Evolutionary conservation across 2,113 vertebrate species (phyloP), one percentile per base, ranked within the genome.

Genomic region (Boleophthalmus pectinirostris): DNA sequence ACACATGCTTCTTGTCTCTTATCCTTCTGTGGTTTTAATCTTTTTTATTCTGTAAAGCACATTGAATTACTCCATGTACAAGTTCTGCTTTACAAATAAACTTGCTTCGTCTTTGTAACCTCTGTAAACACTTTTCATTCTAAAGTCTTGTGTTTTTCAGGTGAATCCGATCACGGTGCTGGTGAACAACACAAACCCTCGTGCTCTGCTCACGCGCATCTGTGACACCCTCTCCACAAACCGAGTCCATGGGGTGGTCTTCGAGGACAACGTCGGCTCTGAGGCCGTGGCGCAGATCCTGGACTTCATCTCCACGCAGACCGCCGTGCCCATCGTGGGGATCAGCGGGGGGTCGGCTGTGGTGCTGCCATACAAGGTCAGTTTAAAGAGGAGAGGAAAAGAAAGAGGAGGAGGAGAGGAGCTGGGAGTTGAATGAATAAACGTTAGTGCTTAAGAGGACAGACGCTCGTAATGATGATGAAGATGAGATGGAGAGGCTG

Each of bases 211-310:
- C 82, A 97, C 94, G 10, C 95, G 96, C 67, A 94, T 98, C 90
- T 99, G 98, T 0, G 66, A 96, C 84, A 94, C 97, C 18, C 95
- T 99, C 0, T 92, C 94, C 8, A 88, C 93, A n/a, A 94, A 96
- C 78, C 95, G 91, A 7, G 93, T 98, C 77, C 98, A 99, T 9
- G 96, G 97, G 71, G 93, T 99, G n/a, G 88, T 99, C 80, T 99
- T 99, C 0, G 97, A 99, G 85, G 98, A 99, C 91, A 96, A 96
- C 53, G 92, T 98, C 0, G 97, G 94, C 73, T 97, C 97, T 0
- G 97, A 99, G 87, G 97, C 97, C 0, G 96, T 99, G 90, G 97
- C 98, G 3, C 97, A 99, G 89, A 98, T 99, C 82, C 87, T 99
- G 67, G 98, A 99, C 92, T 99, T 99, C 87, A 91, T 98, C 85